phyloP scores from a whole-genome alignment of 1,140 invertebrate genomes.

The Camponotus floridanus region DNA sequence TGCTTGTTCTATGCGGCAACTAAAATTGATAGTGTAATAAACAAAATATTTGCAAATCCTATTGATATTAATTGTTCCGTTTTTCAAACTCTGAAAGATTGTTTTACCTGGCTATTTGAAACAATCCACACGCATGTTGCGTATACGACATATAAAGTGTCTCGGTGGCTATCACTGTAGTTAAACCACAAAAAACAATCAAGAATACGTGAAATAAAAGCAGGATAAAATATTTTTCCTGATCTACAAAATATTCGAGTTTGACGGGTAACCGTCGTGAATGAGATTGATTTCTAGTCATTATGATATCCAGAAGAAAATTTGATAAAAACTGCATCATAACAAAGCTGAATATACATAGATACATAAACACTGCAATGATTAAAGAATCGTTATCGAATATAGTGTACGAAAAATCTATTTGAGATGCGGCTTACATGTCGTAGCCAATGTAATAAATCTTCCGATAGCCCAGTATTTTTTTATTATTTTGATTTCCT shows the following conservation, averaged over 20 bases:
- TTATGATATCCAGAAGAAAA: background rate
- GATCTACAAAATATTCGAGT: constrained; percentile 2
- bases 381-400: background rate
- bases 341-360: background rate
- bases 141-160: constrained; percentile 55
- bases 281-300: constrained; percentile 17
- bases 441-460: constrained; percentile 1
- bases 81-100: background rate
- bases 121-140: constrained; percentile 42
- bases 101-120: constrained; percentile 67
- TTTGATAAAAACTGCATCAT: background rate
- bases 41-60: background rate
- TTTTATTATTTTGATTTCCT: constrained; percentile 53
- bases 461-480: constrained; percentile 21
- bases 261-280: background rate
- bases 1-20: constrained; percentile 37
- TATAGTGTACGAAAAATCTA: background rate
- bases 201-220: background rate
- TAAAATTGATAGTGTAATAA: background rate
- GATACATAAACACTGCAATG: constrained; percentile 13
- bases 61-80: background rate
- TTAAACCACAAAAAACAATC: background rate
- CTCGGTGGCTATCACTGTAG: constrained; percentile 62
- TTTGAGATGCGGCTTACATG: background rate
- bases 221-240: constrained; percentile 58